These are phyloP conservation scores for Cantharis flavilabris DNA, from an alignment of 2,888 invertebrate genomes.

Conservation along the genomic window DNA sequence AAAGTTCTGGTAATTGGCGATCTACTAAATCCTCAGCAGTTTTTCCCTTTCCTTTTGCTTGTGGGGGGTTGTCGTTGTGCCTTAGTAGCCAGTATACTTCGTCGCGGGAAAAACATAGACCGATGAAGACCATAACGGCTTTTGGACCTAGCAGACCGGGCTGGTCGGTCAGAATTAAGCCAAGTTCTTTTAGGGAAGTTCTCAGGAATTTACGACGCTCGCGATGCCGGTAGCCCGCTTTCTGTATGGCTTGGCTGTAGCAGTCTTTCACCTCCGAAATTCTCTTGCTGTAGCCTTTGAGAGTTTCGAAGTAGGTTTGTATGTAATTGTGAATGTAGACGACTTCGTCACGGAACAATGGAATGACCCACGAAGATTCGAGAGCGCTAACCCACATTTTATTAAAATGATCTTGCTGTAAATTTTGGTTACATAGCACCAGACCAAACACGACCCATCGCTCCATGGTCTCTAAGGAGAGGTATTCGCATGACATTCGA, in stretches of 20 bases:
- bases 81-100: constrained; percentile 96
- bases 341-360: constrained; percentile 96
- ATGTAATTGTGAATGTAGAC: constrained; percentile 94
- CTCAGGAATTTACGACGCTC: constrained; percentile 96
- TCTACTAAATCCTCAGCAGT: constrained; percentile 93
- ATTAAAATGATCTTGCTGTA: constrained; percentile 80
- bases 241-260: constrained; percentile 86
- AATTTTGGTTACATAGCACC: constrained; percentile 84
- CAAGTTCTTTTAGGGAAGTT: constrained; percentile 92
- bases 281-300: constrained; percentile 92
- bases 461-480: constrained; percentile 94
- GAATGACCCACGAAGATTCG: constrained; percentile 92
- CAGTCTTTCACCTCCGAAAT: constrained; percentile 96
- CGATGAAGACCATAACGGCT: constrained; percentile 95
- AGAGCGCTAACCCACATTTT: constrained; percentile 91
- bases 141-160: constrained; percentile 98
- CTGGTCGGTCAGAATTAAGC: constrained; percentile 94
- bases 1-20: constrained; percentile 91
- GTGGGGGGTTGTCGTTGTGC: constrained; percentile 94
- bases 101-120: constrained; percentile 92
- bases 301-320: constrained; percentile 88
- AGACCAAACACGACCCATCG: constrained; percentile 97
- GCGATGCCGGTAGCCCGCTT: constrained; percentile 88
- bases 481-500: constrained; percentile 96
- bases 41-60: constrained; percentile 79